Evolutionary conservation across 2,888 invertebrate species (phyloP), one percentile per base, ranked within the genome.

Genomic region (Nomada lathburiana): DNA sequence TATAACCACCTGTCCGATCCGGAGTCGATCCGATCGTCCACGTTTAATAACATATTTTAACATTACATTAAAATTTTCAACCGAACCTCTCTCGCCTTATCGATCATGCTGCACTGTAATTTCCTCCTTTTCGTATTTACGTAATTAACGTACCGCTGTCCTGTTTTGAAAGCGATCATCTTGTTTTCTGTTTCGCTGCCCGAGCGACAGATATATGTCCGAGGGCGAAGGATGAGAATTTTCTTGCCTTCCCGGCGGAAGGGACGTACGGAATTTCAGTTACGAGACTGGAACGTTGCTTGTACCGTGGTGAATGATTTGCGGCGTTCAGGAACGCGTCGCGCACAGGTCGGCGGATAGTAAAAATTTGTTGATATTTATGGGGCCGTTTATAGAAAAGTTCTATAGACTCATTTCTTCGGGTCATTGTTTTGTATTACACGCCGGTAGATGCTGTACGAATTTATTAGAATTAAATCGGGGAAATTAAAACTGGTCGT

Each of bases 31-130:
- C 67, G 70, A 72, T 62, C 72, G 42, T 50, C 16, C 23, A 20
- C 11, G 52, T 20, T 78, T 80, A 80, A 80, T 80, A 68, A 80
- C 67, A 77, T 72, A 68, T 68, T 72, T 80, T 77, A 80, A 77
- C 42, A 42, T 72, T 63, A 57, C 29, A 80, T 80, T 80, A 72
- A 77, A 67, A 77, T 72, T 78, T 77, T 50, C 62, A 52, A 11
- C 50, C 36, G 18, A 18, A 9, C 29, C 57, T 7, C 18, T 9
- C 44, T 10, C 42, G 20, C 18, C 42, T 68, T 80, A 78, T 78
- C 80, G 78, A 80, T 77, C 63, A 20, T 23, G n/a, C n/a, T 53
- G 20, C 62, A 59, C 63, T 77, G 52, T 80, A 80, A 77, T 80
- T 80, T 78, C 26, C 63, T 52, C 52, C 42, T 55, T 50, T 10